Evolutionary conservation across 2,797 vertebrate species (phyloP), one percentile per base, ranked within the genome.

Genomic region (Delichon dasypus): DNA sequence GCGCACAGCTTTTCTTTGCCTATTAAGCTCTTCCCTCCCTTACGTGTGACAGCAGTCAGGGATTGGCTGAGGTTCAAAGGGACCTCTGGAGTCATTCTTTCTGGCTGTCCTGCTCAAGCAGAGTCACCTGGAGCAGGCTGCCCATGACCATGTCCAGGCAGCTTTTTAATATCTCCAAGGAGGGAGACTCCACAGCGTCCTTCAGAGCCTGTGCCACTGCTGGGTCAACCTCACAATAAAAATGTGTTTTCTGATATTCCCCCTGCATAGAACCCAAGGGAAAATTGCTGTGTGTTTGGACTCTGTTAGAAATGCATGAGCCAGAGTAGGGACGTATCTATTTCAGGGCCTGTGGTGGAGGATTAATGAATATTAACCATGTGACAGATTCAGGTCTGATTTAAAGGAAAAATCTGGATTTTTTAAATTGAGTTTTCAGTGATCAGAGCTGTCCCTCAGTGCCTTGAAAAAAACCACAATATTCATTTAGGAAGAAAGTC

Each of bases 101-200:
- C 32, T 72, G 47, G 55, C 5, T 17, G 26, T 18, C 5, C 19
- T 75, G 32, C 19, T 55, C 65, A 71, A 65, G 61, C 29, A 79
- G 25, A 44, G 5, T 7, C 16, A 50, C 15, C 13, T 30, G 62
- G 2, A 87, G 34, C 34, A 68, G 48, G 30, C 9, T 54, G 10
- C 11, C 18, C 34, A 32, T 19, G 23, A 67, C 32, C 7, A 15
- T 0, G 0, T 21, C 29, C 62, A 58, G 20, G 34, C 1, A 12
- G 7, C 19, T 85, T 68, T n/a, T 36, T 12, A 73, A 9, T 30
- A 58, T 25, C 9, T 47, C 23, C 47, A 62, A 36, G 30, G 34
- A 57, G 7, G 7, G 38, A 9, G 26, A 54, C 19, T 76, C 68
- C 30, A 54, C n/a, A 42, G 16, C 0, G 0, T 83, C 20, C n/a